A percentile compares a stretch with the other conserved stretches of the same genome.
phyloP scores from a whole-genome alignment of 1,140 invertebrate species.

The Brachionus sp. region DNA sequence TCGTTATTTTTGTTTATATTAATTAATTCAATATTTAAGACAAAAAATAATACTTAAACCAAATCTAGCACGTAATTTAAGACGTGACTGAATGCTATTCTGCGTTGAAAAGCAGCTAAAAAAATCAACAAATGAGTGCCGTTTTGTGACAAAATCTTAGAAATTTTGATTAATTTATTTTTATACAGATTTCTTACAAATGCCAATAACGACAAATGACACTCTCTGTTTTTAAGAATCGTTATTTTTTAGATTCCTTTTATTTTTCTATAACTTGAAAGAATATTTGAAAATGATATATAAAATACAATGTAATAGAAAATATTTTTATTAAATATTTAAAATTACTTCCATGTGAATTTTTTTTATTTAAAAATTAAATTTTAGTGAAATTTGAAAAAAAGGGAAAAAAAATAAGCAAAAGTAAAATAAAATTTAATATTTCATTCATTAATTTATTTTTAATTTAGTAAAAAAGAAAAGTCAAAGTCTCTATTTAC shows the following conservation, averaged over 20 bases:
- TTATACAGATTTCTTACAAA: not conserved
- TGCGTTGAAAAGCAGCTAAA: not conserved
- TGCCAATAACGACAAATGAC: not conserved
- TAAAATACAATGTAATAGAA: too few relatives aligned
- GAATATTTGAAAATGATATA: too few relatives aligned
- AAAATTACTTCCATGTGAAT: too few relatives aligned
- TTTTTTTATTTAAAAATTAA: not conserved
- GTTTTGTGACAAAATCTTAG: not conserved
- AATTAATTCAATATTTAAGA: not conserved
- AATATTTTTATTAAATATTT: too few relatives aligned
- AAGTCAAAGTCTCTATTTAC: not conserved
- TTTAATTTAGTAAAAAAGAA: not conserved
- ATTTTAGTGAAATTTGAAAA: not conserved
- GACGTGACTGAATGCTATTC: slow-evolving; percentile 6
- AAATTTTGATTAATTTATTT: not conserved
- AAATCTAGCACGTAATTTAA: slow-evolving; percentile 6
- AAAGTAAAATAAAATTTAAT: not conserved
- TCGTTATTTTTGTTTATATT: not conserved
- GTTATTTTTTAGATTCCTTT: too few relatives aligned
- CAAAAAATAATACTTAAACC: not conserved
- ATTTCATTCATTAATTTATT: not conserved
- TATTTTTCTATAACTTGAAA: too few relatives aligned
- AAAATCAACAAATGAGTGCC: not conserved
- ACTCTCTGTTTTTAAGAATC: not conserved
- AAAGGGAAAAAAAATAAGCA: not conserved